phyloP scores from a whole-genome alignment of 2,797 vertebrate genomes.

The Simalia tracyae region DNA sequence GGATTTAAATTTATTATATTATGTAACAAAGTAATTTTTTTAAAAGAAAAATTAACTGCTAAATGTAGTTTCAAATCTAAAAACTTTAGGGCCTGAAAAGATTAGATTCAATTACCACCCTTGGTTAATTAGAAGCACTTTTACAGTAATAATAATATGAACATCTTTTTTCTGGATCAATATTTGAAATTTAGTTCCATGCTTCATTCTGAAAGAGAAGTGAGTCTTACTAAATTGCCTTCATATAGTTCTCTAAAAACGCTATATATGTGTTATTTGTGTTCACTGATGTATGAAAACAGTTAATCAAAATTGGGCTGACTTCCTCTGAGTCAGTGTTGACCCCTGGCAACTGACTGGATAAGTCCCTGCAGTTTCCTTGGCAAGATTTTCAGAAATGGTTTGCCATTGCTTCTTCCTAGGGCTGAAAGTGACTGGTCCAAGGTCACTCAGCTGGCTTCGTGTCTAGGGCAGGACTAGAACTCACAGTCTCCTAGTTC shows the following conservation, averaged over 20 bases:
- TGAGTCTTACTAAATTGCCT: conserved; percentile 74
- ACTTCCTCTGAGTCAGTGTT: background rate
- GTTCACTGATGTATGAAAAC: background rate
- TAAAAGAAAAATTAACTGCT: conserved; percentile 75
- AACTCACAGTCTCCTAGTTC: background rate
- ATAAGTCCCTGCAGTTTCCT: background rate
- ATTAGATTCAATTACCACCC: conserved; percentile 80
- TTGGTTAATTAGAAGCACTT: conserved; percentile 81
- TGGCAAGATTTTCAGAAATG: background rate
- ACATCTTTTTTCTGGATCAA: conserved; percentile 80
- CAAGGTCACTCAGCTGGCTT: background rate
- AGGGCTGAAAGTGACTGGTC: background rate
- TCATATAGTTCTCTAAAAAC: conserved; percentile 36
- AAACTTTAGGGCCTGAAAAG: conserved; percentile 53
- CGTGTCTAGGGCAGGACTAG: background rate
- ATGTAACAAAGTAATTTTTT: conserved; percentile 77
- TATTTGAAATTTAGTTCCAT: conserved; percentile 78
- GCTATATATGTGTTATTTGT: background rate
- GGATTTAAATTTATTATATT: conserved; percentile 75
- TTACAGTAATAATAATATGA: conserved; percentile 82
- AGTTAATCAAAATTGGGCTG: background rate
- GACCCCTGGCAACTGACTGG: background rate
- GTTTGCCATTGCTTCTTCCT: background rate
- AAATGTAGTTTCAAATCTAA: conserved; percentile 52
- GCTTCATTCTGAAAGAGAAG: conserved; percentile 75